Evolutionary conservation across 1,140 invertebrate species (phyloP), one percentile per base, ranked within the genome.

Genomic region (Nephila pilipes): DNA sequence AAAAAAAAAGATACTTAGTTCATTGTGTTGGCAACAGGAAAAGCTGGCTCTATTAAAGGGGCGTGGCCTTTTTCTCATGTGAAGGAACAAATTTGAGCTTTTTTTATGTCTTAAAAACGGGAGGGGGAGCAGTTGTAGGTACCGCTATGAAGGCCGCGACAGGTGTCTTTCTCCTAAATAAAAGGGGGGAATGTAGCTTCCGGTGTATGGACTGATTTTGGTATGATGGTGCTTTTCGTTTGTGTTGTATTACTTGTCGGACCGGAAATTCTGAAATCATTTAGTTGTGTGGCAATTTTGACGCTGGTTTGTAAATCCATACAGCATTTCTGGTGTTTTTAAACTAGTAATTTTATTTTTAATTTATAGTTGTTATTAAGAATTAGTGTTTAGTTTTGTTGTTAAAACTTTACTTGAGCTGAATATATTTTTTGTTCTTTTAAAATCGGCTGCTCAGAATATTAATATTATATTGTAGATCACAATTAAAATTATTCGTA

Each of bases 11-110:
- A 14, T n/a, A 55, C 80, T 55, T 55, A 38, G 10, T 25, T 83
- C 54, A 83, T 83, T 83, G 38, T 83, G 54, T 83, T 83, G 20
- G 38, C 55, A 20, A 20, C 83, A 58, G 83, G 55, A 85, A 85
- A 85, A 22, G 54, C n/a, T 57, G 5, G 29, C 29, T 8, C n/a
- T 60, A 85, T 85, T 85, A 85, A 85, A 75, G 57, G 83, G 83
- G 83, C 54, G 54, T 57, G 54, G 25, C n/a, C 10, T 18, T 32
- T 60, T 85, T 85, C 83, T 85, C 83, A 58, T 63, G 57, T 18
- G 83, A 85, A 85, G 83, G 55, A 58, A 29, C n/a, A 29, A 46
- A 60, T 85, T 85, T 85, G 36, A 22, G 14, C 29, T 22, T 25
- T 60, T 60, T 85, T 22, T 29, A 60, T 60, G 25, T 58, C 12